A percentile compares a stretch with the other conserved stretches of the same genome.
Conservation (phyloP, 2,113 vertebrate genomes). For the Tautogolabrus adspersus region DNA sequence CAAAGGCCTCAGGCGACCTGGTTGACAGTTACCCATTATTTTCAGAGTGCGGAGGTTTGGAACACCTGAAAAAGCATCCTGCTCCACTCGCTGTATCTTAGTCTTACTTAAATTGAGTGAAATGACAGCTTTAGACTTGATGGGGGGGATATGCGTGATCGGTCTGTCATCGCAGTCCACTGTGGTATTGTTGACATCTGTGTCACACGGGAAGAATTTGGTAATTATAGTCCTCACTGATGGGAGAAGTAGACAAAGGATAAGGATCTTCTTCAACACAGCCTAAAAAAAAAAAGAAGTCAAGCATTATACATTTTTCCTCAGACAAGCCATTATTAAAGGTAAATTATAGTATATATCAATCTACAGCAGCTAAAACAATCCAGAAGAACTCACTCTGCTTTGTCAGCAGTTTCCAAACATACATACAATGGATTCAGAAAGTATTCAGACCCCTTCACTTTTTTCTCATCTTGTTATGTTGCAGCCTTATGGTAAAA, state of each 20-base stretch:
- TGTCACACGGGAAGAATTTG: conserved; percentile 83
- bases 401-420: not conserved
- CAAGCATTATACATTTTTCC: not conserved
- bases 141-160: conserved; percentile 66
- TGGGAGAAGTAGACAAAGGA: conserved; percentile 64
- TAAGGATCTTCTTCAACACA: conserved; percentile 52
- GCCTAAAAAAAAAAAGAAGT: conserved; percentile 57
- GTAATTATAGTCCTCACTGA: conserved; percentile 62
- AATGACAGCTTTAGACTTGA: conserved; percentile 70
- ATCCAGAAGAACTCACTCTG: not conserved
- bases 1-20: conserved; percentile 44
- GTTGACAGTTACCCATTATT: conserved; percentile 78
- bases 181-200: conserved; percentile 44
- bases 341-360: not conserved
- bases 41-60: conserved; percentile 77
- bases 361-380: not conserved
- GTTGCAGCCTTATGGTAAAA: too few relatives aligned
- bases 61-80: conserved; percentile 67
- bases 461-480: too few relatives aligned
- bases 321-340: not conserved
- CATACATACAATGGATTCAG: too few relatives aligned
- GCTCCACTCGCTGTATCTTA: conserved; percentile 59
- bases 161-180: conserved; percentile 78
- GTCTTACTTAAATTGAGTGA: conserved; percentile 77
- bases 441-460: too few relatives aligned